Evolutionary conservation across 2,888 invertebrate genomes (phyloP).

Genomic region (Troilus luridus): DNA sequence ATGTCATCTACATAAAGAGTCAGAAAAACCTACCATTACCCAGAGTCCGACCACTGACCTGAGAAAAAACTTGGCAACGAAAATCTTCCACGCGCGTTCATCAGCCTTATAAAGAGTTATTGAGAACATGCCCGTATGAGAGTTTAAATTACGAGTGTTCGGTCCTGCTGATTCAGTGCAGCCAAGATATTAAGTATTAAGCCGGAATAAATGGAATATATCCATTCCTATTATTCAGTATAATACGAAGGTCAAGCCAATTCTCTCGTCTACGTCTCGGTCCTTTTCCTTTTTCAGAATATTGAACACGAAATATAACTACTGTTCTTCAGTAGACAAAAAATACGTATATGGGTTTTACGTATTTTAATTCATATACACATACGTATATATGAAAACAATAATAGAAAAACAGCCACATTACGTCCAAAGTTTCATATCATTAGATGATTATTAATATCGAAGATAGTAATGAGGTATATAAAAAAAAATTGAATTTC

Average conservation of each 20-base stretch:
- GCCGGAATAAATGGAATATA: neutral
- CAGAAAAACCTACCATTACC: too few relatives aligned
- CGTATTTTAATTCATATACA: too few relatives aligned
- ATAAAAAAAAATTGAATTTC: conserved; percentile 4
- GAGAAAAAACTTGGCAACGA: too few relatives aligned
- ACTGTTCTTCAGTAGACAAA: too few relatives aligned
- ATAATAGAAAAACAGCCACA: neutral
- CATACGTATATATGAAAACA: neutral
- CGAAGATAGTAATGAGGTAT: neutral
- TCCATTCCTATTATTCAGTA: neutral
- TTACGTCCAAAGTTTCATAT: neutral
- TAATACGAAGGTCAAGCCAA: too few relatives aligned
- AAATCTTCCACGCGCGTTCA: neutral
- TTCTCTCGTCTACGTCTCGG: too few relatives aligned
- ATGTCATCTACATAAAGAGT: too few relatives aligned
- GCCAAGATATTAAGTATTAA: neutral
- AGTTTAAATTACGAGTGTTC: neutral
- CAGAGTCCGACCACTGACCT: neutral
- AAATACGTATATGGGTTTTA: too few relatives aligned
- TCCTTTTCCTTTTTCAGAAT: too few relatives aligned
- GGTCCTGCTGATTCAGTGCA: neutral
- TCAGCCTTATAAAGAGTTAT: neutral
- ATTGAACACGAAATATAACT: too few relatives aligned
- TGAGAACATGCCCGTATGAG: neutral
- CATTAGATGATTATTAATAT: neutral